Conservation (phyloP, 2,888 invertebrate genomes). For the Lampropteryx suffumata region DNA sequence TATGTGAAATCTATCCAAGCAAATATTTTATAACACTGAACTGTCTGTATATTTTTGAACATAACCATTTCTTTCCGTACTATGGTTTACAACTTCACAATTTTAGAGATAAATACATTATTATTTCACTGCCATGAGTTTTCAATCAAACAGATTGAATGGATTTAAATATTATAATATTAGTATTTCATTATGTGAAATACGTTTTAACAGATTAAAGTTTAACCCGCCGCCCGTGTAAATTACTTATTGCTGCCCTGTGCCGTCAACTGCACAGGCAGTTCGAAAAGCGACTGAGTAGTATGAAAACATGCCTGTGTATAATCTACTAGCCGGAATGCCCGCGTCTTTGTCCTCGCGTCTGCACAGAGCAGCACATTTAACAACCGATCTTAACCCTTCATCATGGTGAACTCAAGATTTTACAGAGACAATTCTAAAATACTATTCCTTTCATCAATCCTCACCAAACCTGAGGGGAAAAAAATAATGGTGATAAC, state of each 20-base stretch:
- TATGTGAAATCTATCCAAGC: not conserved
- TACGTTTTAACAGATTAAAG: not conserved
- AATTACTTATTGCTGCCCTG: not conserved
- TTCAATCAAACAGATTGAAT: not conserved
- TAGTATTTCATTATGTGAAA: not conserved
- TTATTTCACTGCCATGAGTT: not conserved
- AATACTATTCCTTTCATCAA: no score
- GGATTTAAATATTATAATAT: no score
- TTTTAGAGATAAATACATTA: not conserved
- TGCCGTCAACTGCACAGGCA: constrained; percentile 6
- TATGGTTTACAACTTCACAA: not conserved
- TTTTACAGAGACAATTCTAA: no score
- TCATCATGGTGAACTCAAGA: no score
- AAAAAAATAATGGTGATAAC: no score
- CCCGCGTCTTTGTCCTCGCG: no score
- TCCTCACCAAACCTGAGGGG: no score
- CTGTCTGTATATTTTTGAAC: not conserved
- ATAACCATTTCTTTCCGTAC: not conserved
- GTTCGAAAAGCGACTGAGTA: constrained; percentile 2
- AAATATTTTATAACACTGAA: not conserved
- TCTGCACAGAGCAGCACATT: no score
- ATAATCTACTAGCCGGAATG: no score
- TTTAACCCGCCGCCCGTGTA: not conserved
- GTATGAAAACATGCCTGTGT: no score
- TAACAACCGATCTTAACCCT: no score